Evolutionary conservation across 1,140 invertebrate species (phyloP).

Genomic region (Sitobion miscanthi): DNA sequence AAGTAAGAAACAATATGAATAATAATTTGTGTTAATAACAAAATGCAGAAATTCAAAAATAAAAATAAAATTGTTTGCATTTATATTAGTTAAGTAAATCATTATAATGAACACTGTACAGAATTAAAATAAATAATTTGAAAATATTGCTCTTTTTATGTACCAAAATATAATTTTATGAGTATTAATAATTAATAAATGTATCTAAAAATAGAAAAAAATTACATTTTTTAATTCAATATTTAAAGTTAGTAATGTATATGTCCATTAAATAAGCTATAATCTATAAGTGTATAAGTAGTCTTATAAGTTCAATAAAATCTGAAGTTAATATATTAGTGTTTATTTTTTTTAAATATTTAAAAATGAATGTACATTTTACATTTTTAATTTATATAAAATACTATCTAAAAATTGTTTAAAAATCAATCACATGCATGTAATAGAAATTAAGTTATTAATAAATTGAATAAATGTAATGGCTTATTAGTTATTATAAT

Average conservation of each 20-base stretch:
- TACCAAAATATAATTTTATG: background rate
- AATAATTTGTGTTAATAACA: background rate
- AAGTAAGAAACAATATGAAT: background rate
- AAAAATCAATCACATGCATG: background rate
- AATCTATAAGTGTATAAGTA: background rate
- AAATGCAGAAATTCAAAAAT: background rate
- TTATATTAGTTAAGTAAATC: background rate
- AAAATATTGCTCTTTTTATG: background rate
- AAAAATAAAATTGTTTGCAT: background rate
- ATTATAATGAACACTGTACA: background rate
- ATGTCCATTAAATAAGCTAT: background rate
- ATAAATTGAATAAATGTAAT: background rate
- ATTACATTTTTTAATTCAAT: background rate
- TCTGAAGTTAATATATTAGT: background rate
- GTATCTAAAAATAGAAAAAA: background rate
- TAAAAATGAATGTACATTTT: background rate
- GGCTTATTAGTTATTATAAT: background rate
- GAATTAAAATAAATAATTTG: background rate
- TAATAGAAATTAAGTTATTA: background rate
- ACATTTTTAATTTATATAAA: background rate
- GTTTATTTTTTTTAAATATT: constrained; percentile 1
- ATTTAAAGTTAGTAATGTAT: background rate
- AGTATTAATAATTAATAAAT: background rate
- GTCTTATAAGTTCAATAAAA: background rate
- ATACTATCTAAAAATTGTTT: background rate